These are phyloP conservation scores for Sisor rabdophorus DNA, from an alignment of 2,113 vertebrate genomes.

Conservation along the genomic window DNA sequence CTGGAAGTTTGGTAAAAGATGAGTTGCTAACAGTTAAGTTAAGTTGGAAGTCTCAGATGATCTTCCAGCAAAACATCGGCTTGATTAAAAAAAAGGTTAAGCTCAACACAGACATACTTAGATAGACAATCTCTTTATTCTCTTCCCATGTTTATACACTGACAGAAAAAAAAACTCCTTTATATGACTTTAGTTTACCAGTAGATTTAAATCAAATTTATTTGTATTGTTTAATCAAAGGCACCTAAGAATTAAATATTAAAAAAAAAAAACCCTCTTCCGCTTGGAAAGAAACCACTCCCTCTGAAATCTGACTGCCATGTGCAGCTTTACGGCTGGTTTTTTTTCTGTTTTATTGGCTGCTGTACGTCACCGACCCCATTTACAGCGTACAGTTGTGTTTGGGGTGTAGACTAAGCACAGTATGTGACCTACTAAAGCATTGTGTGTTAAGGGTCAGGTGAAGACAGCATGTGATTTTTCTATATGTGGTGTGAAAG, in stretches of 20 bases:
- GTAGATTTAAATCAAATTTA: too few species aligned
- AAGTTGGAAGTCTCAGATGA: neutral
- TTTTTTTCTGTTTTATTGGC: slow-evolving; percentile 3
- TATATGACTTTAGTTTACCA: neutral
- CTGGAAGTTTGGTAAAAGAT: neutral
- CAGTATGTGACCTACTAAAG: slow-evolving; percentile 12
- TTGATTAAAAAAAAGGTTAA: neutral
- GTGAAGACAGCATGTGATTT: slow-evolving; percentile 29
- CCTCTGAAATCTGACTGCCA: neutral
- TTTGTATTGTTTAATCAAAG: neutral
- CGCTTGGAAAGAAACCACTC: neutral
- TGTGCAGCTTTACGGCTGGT: neutral
- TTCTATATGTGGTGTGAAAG: slow-evolving; percentile 42
- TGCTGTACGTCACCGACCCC: neutral
- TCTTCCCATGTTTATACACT: neutral
- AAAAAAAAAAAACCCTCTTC: neutral
- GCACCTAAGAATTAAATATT: neutral
- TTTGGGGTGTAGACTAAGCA: neutral
- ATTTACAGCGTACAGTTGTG: slow-evolving; percentile 4
- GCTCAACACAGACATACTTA: neutral
- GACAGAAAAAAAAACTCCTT: neutral
- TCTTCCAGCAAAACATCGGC: neutral
- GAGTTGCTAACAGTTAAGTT: neutral
- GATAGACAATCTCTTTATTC: neutral
- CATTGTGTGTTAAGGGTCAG: slow-evolving; percentile 20